These are phyloP conservation scores for Eucera pruinosa DNA, from an alignment of 2,888 invertebrate species.

Conservation along the genomic window DNA sequence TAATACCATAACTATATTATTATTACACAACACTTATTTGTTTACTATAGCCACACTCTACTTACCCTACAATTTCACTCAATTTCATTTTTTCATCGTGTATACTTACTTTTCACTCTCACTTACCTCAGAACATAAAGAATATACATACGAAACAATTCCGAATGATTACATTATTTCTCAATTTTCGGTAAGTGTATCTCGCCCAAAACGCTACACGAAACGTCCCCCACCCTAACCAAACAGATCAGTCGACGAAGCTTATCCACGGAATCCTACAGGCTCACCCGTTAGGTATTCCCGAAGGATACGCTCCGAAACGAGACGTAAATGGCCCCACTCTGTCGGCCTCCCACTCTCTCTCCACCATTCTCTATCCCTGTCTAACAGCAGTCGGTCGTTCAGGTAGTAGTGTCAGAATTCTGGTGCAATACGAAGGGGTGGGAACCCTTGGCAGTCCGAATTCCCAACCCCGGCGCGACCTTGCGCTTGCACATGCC, in stretches of 20 bases:
- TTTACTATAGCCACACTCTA: too few relatives aligned
- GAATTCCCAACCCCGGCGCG: slow-evolving; percentile 79
- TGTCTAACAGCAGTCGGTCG: slow-evolving; percentile 9
- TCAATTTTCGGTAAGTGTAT: too few relatives aligned
- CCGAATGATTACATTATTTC: too few relatives aligned
- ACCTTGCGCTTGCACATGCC: slow-evolving; percentile 72
- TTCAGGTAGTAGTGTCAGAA: slow-evolving; percentile 73
- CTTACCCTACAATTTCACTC: too few relatives aligned
- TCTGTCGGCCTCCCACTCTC: slow-evolving; percentile 32
- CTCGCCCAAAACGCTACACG: not conserved
- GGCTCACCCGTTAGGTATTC: slow-evolving; percentile 67
- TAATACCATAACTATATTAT: too few relatives aligned
- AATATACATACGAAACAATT: too few relatives aligned
- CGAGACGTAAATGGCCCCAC: slow-evolving; percentile 55
- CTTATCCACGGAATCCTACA: not conserved
- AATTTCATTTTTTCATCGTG: too few relatives aligned
- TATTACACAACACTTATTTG: too few relatives aligned
- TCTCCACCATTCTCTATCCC: not conserved
- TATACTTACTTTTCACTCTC: too few relatives aligned
- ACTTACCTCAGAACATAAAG: too few relatives aligned
- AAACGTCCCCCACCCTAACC: not conserved
- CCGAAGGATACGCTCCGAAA: slow-evolving; percentile 68
- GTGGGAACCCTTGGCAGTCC: slow-evolving; percentile 79
- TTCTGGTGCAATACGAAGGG: slow-evolving; percentile 73
- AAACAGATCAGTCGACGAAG: slow-evolving; percentile 21